phyloP scores from a whole-genome alignment of 2,113 vertebrate genomes.

The Mesembrinibis cayennensis region DNA sequence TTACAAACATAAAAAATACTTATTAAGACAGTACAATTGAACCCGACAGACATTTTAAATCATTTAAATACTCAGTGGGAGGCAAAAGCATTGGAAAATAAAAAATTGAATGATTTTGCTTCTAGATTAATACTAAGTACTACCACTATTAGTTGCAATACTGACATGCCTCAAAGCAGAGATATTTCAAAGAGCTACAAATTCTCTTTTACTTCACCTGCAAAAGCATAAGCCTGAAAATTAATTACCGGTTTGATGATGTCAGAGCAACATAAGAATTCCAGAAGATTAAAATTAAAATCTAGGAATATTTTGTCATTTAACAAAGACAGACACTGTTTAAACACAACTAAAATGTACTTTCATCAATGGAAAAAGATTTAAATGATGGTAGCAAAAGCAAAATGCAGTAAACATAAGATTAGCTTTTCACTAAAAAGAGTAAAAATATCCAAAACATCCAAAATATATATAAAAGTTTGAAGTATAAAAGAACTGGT shows the following conservation, averaged over 20 bases:
- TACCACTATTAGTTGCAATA: conserved; percentile 33
- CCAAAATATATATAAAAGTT: not conserved
- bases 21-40: conserved; percentile 69
- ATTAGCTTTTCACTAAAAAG: not conserved
- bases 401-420: not conserved
- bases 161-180: conserved; percentile 45
- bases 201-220: conserved; percentile 31
- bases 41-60: conserved; percentile 65
- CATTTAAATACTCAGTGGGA: conserved; percentile 62
- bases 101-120: conserved; percentile 65
- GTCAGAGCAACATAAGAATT: not conserved
- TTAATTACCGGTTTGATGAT: conserved; percentile 32
- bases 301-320: not conserved
- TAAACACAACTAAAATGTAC: not conserved
- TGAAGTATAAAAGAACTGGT: not conserved
- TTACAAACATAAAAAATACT: conserved; percentile 67
- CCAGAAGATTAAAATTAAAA: not conserved
- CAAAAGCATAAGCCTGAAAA: conserved; percentile 12
- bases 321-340: not conserved
- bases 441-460: not conserved
- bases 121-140: conserved; percentile 67
- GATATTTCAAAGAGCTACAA: conserved; percentile 28
- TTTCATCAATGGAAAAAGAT: not conserved
- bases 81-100: conserved; percentile 55
- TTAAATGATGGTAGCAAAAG: not conserved